Evolutionary conservation across 2,797 vertebrate species (phyloP).

Genomic region (Schizopygopsis pylzovi): DNA sequence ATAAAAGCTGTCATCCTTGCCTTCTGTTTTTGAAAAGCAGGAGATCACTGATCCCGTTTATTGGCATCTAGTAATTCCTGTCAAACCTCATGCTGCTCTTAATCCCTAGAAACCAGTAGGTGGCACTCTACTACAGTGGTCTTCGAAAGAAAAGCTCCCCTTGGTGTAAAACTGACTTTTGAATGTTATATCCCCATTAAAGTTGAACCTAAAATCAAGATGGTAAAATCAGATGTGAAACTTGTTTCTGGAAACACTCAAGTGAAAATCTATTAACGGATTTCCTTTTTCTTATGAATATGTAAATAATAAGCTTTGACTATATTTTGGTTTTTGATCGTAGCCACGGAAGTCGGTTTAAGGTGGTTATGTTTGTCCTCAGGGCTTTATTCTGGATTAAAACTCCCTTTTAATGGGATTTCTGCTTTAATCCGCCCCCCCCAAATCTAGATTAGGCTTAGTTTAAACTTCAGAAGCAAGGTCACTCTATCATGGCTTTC

Average conservation of each 20-base stretch:
- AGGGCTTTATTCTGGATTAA: not conserved
- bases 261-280: not conserved
- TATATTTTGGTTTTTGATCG: not conserved
- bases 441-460: not conserved
- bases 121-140: slow-evolving; percentile 33
- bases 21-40: not conserved
- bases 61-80: not conserved
- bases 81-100: slow-evolving; percentile 23
- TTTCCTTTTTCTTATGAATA: not conserved
- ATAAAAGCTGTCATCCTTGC: slow-evolving; percentile 12
- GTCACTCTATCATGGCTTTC: not conserved
- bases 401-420: not conserved
- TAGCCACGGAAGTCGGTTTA: not conserved
- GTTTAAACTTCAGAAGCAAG: not conserved
- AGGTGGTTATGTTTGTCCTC: not conserved
- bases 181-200: slow-evolving; percentile 29
- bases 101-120: slow-evolving; percentile 42
- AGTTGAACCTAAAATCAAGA: not conserved
- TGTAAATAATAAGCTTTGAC: slow-evolving; percentile 12
- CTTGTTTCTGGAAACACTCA: not conserved
- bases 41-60: not conserved
- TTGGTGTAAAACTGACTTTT: slow-evolving; percentile 27
- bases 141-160: not conserved
- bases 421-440: not conserved
- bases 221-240: not conserved